phyloP scores from a whole-genome alignment of 2,888 invertebrate genomes.

The Entomobrya multifasciata region DNA sequence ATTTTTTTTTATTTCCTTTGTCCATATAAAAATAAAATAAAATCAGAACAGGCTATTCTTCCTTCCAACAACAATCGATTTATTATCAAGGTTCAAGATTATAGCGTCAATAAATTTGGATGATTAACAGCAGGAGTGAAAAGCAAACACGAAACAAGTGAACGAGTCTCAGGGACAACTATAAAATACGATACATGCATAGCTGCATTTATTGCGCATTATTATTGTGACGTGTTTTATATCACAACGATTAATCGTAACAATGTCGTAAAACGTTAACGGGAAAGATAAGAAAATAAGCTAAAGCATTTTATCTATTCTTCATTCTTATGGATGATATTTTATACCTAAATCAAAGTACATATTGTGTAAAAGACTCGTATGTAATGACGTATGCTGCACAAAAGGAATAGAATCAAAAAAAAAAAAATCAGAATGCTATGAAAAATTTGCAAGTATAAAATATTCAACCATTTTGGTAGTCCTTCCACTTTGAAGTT shows the following conservation, averaged over 20 bases:
- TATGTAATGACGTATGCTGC: too few relatives aligned
- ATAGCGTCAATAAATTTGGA: conserved; percentile 58
- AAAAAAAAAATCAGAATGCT: too few relatives aligned
- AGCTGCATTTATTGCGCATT: too few relatives aligned
- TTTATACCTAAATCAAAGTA: too few relatives aligned
- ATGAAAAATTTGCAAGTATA: too few relatives aligned
- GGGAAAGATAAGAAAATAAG: background rate
- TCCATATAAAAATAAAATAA: background rate
- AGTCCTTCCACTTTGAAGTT: too few relatives aligned
- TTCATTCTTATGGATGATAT: too few relatives aligned
- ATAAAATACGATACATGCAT: background rate
- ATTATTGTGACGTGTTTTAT: background rate
- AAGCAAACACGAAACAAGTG: conserved; percentile 23
- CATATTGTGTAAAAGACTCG: too few relatives aligned
- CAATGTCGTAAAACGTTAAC: conserved; percentile 32
- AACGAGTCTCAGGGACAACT: conserved; percentile 47
- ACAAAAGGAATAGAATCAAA: too few relatives aligned
- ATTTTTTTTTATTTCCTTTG: conserved; percentile 26
- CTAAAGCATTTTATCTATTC: too few relatives aligned
- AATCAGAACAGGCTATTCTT: conserved; percentile 15
- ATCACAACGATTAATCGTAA: conserved; percentile 18
- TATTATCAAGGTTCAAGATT: background rate
- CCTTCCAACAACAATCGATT: conserved; percentile 31
- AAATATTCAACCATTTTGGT: too few relatives aligned
- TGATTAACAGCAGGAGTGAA: conserved; percentile 70